A percentile compares a stretch with the other conserved stretches of the same genome.
Evolutionary conservation across 2,888 invertebrate genomes (phyloP).

Genomic region (Drosophila anceps): DNA sequence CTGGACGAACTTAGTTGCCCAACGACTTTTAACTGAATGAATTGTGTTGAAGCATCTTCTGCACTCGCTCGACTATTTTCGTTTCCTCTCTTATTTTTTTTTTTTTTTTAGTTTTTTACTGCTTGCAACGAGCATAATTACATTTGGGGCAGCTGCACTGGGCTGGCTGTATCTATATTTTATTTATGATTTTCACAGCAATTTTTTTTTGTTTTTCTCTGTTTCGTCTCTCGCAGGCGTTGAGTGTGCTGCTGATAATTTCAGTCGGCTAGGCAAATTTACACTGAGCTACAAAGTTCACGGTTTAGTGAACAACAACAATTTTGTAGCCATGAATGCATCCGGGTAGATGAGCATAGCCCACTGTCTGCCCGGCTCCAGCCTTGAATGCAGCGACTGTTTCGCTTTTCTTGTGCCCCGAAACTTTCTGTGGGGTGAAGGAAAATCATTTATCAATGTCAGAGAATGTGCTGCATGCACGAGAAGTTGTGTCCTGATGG

Average conservation of each 20-base stretch:
- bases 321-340: conserved; percentile 77
- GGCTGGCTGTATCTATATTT: conserved; percentile 53
- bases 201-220: conserved; percentile 10
- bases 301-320: conserved; percentile 79
- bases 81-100: background rate
- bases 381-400: conserved; percentile 40
- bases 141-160: conserved; percentile 45
- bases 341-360: conserved; percentile 40
- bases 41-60: conserved; percentile 39
- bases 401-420: conserved; percentile 66
- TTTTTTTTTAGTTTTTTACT: background rate
- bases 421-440: conserved; percentile 60
- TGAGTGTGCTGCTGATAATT: conserved; percentile 61
- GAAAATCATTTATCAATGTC: conserved; percentile 81
- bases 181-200: conserved; percentile 72
- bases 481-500: conserved; percentile 58
- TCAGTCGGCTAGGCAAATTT: conserved; percentile 56
- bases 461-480: conserved; percentile 76
- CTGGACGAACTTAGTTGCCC: conserved; percentile 60
- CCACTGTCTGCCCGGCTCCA: background rate
- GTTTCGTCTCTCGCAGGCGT: conserved; percentile 44
- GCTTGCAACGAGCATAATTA: conserved; percentile 52
- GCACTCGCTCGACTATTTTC: conserved; percentile 1
- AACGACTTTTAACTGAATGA: conserved; percentile 68
- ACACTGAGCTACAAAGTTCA: conserved; percentile 58